Evolutionary conservation across 92 coral and sea anemone genomes (phyloP).

Genomic region (Zoanthus sansibaricus): DNA sequence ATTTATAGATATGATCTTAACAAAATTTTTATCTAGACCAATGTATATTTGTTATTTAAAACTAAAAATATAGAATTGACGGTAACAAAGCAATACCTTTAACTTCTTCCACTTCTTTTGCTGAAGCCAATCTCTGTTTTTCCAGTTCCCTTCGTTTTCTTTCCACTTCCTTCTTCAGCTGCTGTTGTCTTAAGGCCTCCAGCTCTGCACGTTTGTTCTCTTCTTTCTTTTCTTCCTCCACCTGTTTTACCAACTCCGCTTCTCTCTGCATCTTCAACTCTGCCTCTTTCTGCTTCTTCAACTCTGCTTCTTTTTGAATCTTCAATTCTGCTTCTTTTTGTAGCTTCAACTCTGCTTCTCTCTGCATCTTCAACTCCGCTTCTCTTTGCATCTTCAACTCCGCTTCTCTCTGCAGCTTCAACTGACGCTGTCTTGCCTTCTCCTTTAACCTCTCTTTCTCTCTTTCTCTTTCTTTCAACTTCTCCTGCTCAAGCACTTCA

Average conservation of each 20-base stretch:
- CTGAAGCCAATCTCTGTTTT: slow-evolving; percentile 46
- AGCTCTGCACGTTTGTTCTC: slow-evolving; percentile 47
- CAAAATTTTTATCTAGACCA: too few relatives aligned
- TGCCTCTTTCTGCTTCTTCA: not conserved
- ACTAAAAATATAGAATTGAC: not conserved
- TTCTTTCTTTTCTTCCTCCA: slow-evolving; percentile 62
- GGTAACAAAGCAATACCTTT: not conserved
- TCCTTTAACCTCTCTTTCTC: slow-evolving; percentile 80
- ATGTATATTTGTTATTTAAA: not conserved
- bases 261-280: slow-evolving; percentile 58
- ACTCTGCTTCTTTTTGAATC: slow-evolving; percentile 55
- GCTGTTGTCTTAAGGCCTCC: slow-evolving; percentile 64
- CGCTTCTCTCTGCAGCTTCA: slow-evolving; percentile 57
- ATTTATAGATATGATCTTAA: too few relatives aligned
- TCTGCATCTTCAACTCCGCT: slow-evolving; percentile 60
- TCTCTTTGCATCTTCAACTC: slow-evolving; percentile 57
- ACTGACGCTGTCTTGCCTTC: slow-evolving; percentile 71
- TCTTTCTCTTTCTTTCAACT: slow-evolving; percentile 78
- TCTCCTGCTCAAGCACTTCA: slow-evolving; percentile 89
- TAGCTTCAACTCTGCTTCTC: slow-evolving; percentile 59
- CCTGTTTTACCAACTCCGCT: slow-evolving; percentile 58
- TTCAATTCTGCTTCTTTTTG: slow-evolving; percentile 67
- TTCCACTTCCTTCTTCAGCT: slow-evolving; percentile 65
- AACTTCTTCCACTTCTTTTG: slow-evolving; percentile 24
- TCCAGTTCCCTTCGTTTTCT: slow-evolving; percentile 61